Base-by-base conservation (phyloP, 2,888 invertebrate species). In the Lithosia quadra region DNA sequence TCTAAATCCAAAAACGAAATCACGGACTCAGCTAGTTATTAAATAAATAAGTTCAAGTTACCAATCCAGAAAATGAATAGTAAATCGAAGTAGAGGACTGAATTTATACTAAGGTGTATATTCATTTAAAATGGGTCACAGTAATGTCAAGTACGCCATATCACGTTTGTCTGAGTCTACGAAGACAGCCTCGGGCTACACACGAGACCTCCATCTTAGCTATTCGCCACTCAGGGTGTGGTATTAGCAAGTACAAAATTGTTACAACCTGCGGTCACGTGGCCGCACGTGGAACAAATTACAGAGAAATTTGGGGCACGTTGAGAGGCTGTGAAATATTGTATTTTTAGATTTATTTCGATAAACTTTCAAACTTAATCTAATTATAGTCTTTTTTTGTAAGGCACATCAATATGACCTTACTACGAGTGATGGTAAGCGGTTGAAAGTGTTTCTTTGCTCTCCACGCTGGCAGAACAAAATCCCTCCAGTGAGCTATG, bases 141-240 rank as follows among this genome's bases (percentile, higher is more conserved):
- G 55, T 36, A 63, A 63, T 63, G 55, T 36, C 59, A 68, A n/a
- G 57, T 22, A 43, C n/a, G 59, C 66, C n/a, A 7, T 49, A 49
- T 49, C 72, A 70, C 71, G 71, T 71, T 67, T 64, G 63, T 67
- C 21, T 60, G 61, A 33, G 60, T 57, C 61, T 58, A 67, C 65
- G 21, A 56, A 67, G 39, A 24, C 24, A 73, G 76, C 83, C 84
- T 85, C 85, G 81, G 82, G 74, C 74, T 70, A 72, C 65, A 84
- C 88, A 88, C 87, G 88, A 84, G 88, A 88, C 86, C 67, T 58
- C 67, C 9, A 56, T 22, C 79, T 49, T 49, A 49, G 49, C 83
- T 80, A 76, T 28, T 4, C 28, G 28, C 28, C 5, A 73, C 78
- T 80, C 80, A 81, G 78, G 70, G 69, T 70, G 65, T 62, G 22